These are phyloP conservation scores for Tyria jacobaeae DNA, from an alignment of 2,888 invertebrate genomes.

Conservation along the genomic window DNA sequence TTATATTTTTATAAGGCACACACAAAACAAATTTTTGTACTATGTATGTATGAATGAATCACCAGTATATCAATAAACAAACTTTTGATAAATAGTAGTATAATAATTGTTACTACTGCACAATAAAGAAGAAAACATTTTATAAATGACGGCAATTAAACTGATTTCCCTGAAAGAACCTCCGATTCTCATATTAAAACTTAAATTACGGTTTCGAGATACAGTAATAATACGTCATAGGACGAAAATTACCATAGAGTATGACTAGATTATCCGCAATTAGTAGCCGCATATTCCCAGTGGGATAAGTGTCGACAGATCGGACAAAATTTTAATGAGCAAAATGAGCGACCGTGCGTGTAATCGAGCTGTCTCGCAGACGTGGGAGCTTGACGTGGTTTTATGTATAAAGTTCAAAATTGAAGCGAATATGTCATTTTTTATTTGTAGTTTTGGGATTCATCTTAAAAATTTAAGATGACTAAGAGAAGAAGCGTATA, in stretches of 20 bases:
- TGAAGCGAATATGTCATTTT: not conserved
- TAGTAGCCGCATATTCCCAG: constrained; percentile 52
- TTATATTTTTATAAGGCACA: too few species aligned
- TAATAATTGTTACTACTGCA: too few species aligned
- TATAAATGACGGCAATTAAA: not conserved
- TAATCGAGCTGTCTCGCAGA: constrained; percentile 60
- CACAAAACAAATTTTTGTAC: too few species aligned
- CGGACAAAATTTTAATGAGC: constrained; percentile 73
- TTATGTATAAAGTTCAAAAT: constrained; percentile 25
- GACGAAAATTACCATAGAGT: constrained; percentile 33
- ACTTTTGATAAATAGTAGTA: too few species aligned
- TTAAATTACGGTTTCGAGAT: not conserved
- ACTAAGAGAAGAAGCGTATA: not conserved
- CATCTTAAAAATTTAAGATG: not conserved
- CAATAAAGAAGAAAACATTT: not conserved
- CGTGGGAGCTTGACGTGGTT: constrained; percentile 54
- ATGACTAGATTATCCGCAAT: constrained; percentile 59
- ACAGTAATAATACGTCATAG: not conserved
- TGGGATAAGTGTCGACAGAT: constrained; percentile 59
- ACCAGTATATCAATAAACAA: too few species aligned
- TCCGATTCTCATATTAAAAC: not conserved
- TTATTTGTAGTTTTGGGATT: not conserved
- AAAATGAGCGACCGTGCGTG: constrained; percentile 64
- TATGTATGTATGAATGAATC: too few species aligned
- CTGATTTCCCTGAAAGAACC: not conserved